Evolutionary conservation across 2,113 vertebrate genomes (phyloP).

Genomic region (Aepyceros melampus): DNA sequence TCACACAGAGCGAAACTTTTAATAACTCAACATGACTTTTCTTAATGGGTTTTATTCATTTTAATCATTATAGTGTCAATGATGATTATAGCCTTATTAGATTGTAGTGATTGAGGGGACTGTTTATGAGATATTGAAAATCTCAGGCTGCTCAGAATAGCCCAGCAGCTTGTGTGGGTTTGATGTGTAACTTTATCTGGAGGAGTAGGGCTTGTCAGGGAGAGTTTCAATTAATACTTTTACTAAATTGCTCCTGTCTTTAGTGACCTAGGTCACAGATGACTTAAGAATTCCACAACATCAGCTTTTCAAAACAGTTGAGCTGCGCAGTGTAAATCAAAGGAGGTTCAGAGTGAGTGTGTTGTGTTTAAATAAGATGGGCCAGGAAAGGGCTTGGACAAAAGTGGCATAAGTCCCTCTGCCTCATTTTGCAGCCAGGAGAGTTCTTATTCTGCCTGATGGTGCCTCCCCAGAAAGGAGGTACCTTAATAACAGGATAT

Average conservation of each 20-base stretch:
- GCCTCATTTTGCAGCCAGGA: background rate
- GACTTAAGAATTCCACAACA: slow-evolving; percentile 83
- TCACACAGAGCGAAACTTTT: slow-evolving; percentile 92
- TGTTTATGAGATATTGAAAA: slow-evolving; percentile 88
- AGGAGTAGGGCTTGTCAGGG: slow-evolving; percentile 73
- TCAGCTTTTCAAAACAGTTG: slow-evolving; percentile 82
- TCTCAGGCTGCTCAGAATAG: slow-evolving; percentile 79
- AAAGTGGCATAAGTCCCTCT: background rate
- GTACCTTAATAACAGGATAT: slow-evolving; percentile 34
- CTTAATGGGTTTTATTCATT: slow-evolving; percentile 99
- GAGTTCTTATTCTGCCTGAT: background rate
- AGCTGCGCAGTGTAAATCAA: slow-evolving; percentile 75
- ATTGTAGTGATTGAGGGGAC: slow-evolving; percentile 93
- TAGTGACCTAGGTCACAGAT: slow-evolving; percentile 85
- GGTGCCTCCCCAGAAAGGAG: background rate
- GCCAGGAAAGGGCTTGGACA: background rate
- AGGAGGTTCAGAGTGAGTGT: background rate
- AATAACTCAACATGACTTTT: slow-evolving; percentile 96
- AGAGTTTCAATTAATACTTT: slow-evolving; percentile 85
- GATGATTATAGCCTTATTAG: slow-evolving; percentile 98
- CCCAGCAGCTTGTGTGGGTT: slow-evolving; percentile 74
- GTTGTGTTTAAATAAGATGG: slow-evolving; percentile 32
- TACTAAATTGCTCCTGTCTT: slow-evolving; percentile 84
- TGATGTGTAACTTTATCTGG: slow-evolving; percentile 86
- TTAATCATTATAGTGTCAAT: slow-evolving; percentile 99